phyloP scores from a whole-genome alignment of 2,113 vertebrate species.

The Nettapus auritus region DNA sequence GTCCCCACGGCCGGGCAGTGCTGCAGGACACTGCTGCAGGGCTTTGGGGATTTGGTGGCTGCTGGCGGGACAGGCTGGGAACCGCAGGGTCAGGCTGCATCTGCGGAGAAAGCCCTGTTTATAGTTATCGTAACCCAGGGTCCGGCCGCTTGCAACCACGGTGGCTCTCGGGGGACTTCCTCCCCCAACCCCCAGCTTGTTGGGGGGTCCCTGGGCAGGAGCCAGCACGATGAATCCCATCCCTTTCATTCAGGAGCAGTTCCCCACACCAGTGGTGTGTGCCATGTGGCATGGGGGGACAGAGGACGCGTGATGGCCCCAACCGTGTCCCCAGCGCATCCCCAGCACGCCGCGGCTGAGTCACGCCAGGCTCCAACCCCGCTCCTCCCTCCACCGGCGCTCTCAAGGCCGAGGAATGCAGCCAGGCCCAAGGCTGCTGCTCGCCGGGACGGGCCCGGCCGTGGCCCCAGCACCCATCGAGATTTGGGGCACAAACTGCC shows the following conservation, averaged over 20 bases:
- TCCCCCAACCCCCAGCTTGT: accelerated
- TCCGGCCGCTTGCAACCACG: accelerated
- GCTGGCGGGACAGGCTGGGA: not conserved
- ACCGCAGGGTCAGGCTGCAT: constrained; percentile 16
- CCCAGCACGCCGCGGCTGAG: not conserved
- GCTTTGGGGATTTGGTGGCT: not conserved
- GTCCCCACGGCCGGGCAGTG: accelerated
- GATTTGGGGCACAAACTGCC: not conserved
- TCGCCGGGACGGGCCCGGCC: not conserved
- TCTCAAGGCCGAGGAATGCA: not conserved
- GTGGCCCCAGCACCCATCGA: not conserved
- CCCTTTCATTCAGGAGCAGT: not conserved
- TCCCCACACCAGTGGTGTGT: accelerated
- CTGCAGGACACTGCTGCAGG: not conserved
- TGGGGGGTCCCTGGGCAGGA: not conserved
- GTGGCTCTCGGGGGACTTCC: not conserved
- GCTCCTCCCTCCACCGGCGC: not conserved
- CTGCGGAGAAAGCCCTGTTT: not conserved
- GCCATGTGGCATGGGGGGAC: not conserved
- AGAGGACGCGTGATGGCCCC: not conserved
- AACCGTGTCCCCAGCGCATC: not conserved
- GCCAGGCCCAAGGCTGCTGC: not conserved
- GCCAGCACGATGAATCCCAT: not conserved
- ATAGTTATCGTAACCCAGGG: not conserved
- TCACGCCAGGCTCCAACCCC: not conserved